phyloP scores from a whole-genome alignment of 2,797 vertebrate genomes.

The Gila robusta region DNA sequence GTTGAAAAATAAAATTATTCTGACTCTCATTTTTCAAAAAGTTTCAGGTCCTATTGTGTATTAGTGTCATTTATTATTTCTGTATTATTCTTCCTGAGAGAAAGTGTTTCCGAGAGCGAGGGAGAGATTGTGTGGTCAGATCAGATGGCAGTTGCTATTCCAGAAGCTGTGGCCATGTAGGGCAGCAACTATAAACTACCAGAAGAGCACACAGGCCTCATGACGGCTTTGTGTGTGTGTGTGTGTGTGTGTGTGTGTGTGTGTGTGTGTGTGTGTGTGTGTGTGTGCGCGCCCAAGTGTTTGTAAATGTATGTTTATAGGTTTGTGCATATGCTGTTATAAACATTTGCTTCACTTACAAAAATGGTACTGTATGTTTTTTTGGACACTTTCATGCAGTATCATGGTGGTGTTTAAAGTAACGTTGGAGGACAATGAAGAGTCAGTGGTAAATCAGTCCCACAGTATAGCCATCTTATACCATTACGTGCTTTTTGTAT shows the following conservation, averaged over 20 bases:
- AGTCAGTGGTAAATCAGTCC: background rate
- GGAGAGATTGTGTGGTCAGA: slow-evolving; percentile 67
- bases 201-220: slow-evolving; percentile 39
- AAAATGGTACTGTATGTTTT: background rate
- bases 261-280: slow-evolving; percentile 18
- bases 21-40: background rate
- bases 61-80: slow-evolving; percentile 5
- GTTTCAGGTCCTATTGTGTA: background rate
- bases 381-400: background rate
- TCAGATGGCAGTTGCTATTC: slow-evolving; percentile 86
- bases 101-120: slow-evolving; percentile 23
- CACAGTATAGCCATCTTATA: background rate
- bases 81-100: slow-evolving; percentile 54
- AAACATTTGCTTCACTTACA: background rate
- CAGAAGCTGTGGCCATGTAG: slow-evolving; percentile 86
- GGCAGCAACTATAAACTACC: slow-evolving; percentile 87
- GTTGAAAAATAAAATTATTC: background rate
- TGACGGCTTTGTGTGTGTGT: slow-evolving; percentile 16
- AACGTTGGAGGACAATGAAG: background rate
- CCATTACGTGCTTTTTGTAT: slow-evolving; percentile 5
- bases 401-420: background rate
- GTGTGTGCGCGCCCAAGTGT: background rate
- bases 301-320: background rate
- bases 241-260: slow-evolving; percentile 16
- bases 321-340: background rate